Conservation (phyloP, 1,140 invertebrate genomes). For the Gryllus bimaculatus region DNA sequence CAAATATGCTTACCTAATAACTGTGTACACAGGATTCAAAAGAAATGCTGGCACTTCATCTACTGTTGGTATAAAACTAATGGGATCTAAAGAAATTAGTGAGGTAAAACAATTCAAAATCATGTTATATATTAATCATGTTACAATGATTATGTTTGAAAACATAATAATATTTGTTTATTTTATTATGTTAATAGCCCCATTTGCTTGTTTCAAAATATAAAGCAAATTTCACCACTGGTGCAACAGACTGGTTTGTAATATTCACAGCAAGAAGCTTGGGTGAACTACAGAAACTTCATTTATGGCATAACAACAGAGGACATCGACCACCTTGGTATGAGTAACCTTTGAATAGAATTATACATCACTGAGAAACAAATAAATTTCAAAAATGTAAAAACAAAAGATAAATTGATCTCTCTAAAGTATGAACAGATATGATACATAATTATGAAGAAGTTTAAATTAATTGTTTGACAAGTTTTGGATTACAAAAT, state of each 20-base stretch:
- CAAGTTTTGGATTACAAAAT: too few relatives aligned
- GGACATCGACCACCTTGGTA: neutral
- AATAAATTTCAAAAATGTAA: too few relatives aligned
- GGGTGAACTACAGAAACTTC: neutral
- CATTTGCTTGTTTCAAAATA: neutral
- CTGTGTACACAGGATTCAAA: neutral
- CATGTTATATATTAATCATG: neutral
- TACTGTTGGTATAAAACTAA: neutral
- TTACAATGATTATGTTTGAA: neutral
- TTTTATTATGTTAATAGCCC: neutral
- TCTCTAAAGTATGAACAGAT: too few relatives aligned
- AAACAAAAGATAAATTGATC: too few relatives aligned
- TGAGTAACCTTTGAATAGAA: too few relatives aligned
- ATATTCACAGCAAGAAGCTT: neutral
- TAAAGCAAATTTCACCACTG: neutral
- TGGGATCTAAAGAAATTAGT: neutral
- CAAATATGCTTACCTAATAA: neutral
- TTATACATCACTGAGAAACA: too few relatives aligned
- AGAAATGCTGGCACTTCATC: neutral
- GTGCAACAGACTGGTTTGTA: neutral
- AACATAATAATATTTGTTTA: neutral
- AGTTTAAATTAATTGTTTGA: too few relatives aligned
- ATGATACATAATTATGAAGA: too few relatives aligned
- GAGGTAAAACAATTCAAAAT: neutral
- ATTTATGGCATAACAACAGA: neutral